phyloP scores from a whole-genome alignment of 2,113 vertebrate genomes.

The Oceanodroma tethys region DNA sequence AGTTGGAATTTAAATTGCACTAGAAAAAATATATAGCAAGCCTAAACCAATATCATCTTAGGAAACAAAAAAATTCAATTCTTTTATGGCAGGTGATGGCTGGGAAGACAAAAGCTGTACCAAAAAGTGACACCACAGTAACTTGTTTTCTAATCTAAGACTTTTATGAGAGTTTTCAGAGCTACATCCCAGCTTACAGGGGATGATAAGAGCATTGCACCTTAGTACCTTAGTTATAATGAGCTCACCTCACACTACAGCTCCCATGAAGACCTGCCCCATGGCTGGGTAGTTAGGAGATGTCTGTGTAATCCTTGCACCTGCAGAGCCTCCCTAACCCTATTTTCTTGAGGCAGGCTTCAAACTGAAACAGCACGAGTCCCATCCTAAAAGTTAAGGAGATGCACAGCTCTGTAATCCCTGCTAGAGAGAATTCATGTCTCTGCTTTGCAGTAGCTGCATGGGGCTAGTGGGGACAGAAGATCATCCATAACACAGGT shows the following conservation, averaged over 20 bases:
- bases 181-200: neutral
- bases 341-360: neutral
- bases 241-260: neutral
- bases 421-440: neutral
- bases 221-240: neutral
- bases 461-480: neutral
- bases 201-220: neutral
- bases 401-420: neutral
- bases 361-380: neutral
- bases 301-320: neutral
- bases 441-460: neutral
- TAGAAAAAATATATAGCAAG: neutral
- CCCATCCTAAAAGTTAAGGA: neutral
- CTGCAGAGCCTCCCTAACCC: rapidly evolving
- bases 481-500: neutral
- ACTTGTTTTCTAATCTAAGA: neutral
- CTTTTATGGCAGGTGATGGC: neutral
- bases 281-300: neutral
- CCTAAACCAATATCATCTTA: neutral
- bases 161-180: neutral
- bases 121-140: neutral
- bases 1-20: neutral
- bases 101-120: neutral
- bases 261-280: neutral
- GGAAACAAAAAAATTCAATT: neutral